phyloP scores from a whole-genome alignment of 2,113 vertebrate species.

The Alces alces region DNA sequence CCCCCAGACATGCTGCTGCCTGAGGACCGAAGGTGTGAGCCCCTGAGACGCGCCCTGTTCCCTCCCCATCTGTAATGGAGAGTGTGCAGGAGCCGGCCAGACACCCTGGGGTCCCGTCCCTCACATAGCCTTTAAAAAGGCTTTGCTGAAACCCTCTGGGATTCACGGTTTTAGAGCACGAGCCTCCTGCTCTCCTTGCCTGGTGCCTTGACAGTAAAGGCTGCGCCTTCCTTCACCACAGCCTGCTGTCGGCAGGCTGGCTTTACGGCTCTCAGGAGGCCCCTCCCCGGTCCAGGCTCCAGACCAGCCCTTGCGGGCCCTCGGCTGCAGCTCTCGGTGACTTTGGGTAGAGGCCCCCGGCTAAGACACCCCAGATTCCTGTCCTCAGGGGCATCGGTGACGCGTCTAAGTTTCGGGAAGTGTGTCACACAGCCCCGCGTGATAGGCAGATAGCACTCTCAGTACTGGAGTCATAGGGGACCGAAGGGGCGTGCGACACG shows the following conservation, averaged over 20 bases:
- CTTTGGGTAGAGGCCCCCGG: rapidly evolving
- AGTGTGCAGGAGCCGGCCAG: no score
- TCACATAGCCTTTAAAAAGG: background rate
- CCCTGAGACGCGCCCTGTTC: background rate
- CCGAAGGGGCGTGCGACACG: background rate
- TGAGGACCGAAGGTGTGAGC: rapidly evolving
- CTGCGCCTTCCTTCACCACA: no score
- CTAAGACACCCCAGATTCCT: background rate
- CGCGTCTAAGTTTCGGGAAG: background rate
- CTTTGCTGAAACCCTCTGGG: background rate
- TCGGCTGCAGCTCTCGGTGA: rapidly evolving
- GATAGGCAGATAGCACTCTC: rapidly evolving
- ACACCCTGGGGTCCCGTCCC: rapidly evolving
- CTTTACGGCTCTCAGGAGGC: background rate
- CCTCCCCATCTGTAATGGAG: background rate
- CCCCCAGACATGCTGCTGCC: background rate
- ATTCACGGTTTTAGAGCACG: background rate
- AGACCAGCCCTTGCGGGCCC: rapidly evolving
- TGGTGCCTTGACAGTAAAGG: background rate
- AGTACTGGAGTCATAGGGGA: background rate
- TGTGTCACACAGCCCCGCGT: background rate
- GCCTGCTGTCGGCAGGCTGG: background rate
- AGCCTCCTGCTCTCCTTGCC: background rate
- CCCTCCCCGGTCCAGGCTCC: background rate
- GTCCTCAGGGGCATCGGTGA: rapidly evolving